Evolutionary conservation across 2,113 vertebrate genomes (phyloP).

Genomic region (Gymnarchus niloticus): DNA sequence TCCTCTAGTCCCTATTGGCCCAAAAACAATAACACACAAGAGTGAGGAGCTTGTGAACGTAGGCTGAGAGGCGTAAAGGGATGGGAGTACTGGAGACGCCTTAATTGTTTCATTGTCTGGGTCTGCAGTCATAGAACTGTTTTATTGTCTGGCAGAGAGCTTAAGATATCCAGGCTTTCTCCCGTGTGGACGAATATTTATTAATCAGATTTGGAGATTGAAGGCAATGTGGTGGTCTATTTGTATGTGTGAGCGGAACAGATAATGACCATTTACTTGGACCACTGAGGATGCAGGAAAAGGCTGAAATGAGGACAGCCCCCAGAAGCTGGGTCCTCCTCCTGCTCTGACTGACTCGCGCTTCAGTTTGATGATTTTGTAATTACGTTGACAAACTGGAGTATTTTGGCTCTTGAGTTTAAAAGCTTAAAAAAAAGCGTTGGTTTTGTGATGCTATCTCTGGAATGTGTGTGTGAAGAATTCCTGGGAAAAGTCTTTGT

Average conservation of each 20-base stretch:
- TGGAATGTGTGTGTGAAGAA: too few species aligned
- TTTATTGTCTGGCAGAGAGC: conserved; percentile 5
- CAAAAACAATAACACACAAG: neutral
- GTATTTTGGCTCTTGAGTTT: neutral
- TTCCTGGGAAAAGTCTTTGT: too few species aligned
- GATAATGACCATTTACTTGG: neutral
- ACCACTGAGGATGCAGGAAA: neutral
- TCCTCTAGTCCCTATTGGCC: neutral
- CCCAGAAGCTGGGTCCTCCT: neutral
- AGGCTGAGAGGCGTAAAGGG: neutral
- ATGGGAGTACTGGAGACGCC: neutral
- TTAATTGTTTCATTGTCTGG: neutral
- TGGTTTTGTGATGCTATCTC: too few species aligned
- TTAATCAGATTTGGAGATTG: neutral
- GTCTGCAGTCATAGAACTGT: neutral
- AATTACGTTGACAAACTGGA: neutral
- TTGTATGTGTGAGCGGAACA: neutral
- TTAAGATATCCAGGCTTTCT: neutral
- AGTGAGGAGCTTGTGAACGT: neutral
- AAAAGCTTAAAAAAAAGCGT: neutral
- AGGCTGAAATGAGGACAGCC: neutral
- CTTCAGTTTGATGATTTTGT: neutral
- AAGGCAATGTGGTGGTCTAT: neutral
- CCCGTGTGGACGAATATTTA: neutral
- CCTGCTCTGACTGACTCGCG: neutral